Conservation (phyloP, 37 sponge, comb jelly and placozoan species). For the Spongilla lacustris region DNA sequence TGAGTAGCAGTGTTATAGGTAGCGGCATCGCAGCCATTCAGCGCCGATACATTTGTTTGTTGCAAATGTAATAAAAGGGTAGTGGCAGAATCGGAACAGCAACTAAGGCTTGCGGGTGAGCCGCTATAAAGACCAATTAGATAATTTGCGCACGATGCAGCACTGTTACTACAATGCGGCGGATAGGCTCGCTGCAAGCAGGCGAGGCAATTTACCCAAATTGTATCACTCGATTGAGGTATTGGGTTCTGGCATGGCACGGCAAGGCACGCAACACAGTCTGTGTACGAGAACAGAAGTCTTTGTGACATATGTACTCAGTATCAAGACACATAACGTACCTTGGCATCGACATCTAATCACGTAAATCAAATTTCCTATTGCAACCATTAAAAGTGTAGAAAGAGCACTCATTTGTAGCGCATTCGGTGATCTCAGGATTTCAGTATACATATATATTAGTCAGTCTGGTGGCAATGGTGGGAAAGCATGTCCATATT, state of each 20-base stretch:
- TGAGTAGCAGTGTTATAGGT: no score
- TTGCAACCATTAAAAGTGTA: no score
- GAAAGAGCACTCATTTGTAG: no score
- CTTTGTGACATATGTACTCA: no score
- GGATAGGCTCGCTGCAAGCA: neutral
- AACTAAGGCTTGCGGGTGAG: neutral
- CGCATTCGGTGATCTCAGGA: no score
- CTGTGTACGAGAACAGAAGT: neutral
- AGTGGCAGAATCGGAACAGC: neutral
- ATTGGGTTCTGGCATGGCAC: neutral
- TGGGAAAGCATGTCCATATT: no score
- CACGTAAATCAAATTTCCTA: no score
- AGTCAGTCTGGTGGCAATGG: no score
- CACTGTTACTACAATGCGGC: neutral
- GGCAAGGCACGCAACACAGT: neutral
- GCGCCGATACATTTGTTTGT: neutral
- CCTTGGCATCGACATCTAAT: no score
- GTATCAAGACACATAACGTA: no score
- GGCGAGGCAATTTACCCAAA: neutral
- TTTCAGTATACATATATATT: no score
- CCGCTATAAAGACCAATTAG: neutral
- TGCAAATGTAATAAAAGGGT: neutral
- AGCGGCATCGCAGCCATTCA: no score
- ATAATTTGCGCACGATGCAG: neutral
- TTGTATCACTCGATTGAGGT: neutral